A percentile compares a stretch with the other conserved stretches of the same genome.
These are phyloP conservation scores for Drosophila prostipennis DNA, from an alignment of 2,888 invertebrate species.

Conservation along the genomic window DNA sequence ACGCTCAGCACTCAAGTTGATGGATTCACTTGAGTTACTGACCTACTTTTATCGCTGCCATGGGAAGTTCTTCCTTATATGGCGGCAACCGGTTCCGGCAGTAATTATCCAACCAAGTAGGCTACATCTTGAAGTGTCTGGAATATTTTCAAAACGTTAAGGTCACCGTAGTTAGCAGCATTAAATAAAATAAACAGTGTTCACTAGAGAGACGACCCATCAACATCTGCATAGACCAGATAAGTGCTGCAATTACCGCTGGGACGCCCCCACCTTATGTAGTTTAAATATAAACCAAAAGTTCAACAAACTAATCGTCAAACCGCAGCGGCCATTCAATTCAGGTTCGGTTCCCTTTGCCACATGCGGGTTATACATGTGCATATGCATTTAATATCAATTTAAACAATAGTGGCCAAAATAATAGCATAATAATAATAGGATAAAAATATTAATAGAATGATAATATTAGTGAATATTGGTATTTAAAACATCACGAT, in stretches of 20 bases:
- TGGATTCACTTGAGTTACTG: conserved; percentile 50
- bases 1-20: conserved; percentile 5
- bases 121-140: conserved; percentile 1
- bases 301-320: conserved; percentile 46
- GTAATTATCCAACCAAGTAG: conserved; percentile 50
- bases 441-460: not conserved
- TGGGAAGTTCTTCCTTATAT: conserved; percentile 44
- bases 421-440: not conserved
- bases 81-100: conserved; percentile 57
- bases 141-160: conserved; percentile 23
- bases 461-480: not conserved
- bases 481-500: not conserved
- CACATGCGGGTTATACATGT: conserved; percentile 24
- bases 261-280: conserved; percentile 7
- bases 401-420: not conserved
- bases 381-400: not conserved
- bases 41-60: conserved; percentile 59
- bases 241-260: conserved; percentile 23
- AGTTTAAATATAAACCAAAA: conserved; percentile 39
- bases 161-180: not conserved
- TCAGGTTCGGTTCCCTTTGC: conserved; percentile 20
- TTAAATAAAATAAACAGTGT: conserved; percentile 16
- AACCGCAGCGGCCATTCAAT: conserved; percentile 26
- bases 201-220: not conserved
- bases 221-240: not conserved